Percentiles rank a stretch among this genome's conserved stretches.
These are phyloP conservation scores for Salvelinus fontinalis DNA, from an alignment of 2,113 vertebrate species.

Conservation along the genomic window DNA sequence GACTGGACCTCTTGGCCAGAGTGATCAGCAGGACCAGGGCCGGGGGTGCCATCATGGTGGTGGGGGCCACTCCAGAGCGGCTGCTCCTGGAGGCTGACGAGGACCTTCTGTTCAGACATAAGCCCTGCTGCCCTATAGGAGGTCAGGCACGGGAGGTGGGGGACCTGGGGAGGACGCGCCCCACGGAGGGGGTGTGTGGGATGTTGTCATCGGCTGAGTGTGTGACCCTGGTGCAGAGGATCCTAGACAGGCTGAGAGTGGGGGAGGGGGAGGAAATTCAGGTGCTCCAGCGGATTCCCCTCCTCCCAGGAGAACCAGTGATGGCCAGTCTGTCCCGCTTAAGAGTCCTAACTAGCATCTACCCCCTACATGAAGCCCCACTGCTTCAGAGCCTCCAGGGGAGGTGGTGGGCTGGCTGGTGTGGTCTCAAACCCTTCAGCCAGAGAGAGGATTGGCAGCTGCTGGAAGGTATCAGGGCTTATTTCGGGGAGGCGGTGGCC, in stretches of 20 bases:
- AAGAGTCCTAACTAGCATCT: slow-evolving; percentile 1
- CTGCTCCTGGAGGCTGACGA: slow-evolving; percentile 23
- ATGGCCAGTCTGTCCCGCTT: slow-evolving; percentile 6
- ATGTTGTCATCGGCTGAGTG: slow-evolving; percentile 27
- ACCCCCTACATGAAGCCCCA: slow-evolving; percentile 15
- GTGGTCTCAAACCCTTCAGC: slow-evolving; percentile 8
- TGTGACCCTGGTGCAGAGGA: slow-evolving; percentile 17
- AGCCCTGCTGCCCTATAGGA: not conserved
- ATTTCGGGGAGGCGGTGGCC: slow-evolving; percentile 44
- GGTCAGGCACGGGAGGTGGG: not conserved
- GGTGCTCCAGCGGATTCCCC: not conserved
- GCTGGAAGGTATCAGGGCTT: slow-evolving; percentile 41
- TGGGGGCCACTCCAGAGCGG: slow-evolving; percentile 10
- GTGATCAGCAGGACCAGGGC: slow-evolving; percentile 2
- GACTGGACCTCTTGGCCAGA: slow-evolving; percentile 17
- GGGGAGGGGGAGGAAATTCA: slow-evolving; percentile 15
- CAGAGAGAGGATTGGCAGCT: not conserved
- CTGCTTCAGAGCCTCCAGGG: slow-evolving; percentile 1
- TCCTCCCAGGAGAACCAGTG: slow-evolving; percentile 10
- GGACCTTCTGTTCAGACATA: slow-evolving; percentile 16
- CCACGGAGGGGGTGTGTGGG: not conserved
- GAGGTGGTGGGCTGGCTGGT: slow-evolving; percentile 8
- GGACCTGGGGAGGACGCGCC: not conserved
- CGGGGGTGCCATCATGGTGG: slow-evolving; percentile 7
- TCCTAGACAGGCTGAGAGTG: slow-evolving; percentile 13